Base-by-base conservation (phyloP, 64 coral and sea anemone genomes). In the Pocillopora verrucosa region DNA sequence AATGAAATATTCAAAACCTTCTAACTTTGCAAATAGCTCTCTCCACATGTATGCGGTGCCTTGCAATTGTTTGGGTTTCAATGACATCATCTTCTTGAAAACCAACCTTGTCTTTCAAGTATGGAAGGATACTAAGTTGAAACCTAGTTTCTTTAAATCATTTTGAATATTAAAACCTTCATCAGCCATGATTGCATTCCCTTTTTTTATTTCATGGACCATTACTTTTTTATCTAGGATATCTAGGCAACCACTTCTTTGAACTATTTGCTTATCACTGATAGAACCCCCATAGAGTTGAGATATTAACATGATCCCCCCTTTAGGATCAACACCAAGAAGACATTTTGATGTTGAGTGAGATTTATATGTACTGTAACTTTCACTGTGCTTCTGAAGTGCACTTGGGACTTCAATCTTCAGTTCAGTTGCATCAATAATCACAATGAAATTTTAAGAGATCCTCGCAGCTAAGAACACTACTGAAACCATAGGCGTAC, bases 331-430 rank as follows among this genome's bases (percentile, higher is more conserved):
- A 83, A 89, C 74, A 56, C 92, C 92, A 60, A 94, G 56, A 5
- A 89, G 75, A 35, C 58, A 94, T 60, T 94, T 94, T 4, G 89
- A 70, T 78, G 87, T 94, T 16, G 87, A 89, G 38, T 89, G 92
- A 11, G 79, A 85, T 85, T 89, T 94, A 30, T 94, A 94, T 5
- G 70, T 85, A 61, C 87, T 89, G 58, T 89, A 94, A 58, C 60
- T 90, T 64, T 90, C 88, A 78, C 51, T 87, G 63, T 90, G 73
- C 51, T 90, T 89, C 22, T 87, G 88, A 16, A 94, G 64, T 38
- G 93, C 74, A 80, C 76, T 90, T 4, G 93, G 88, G 10, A 90
- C 76, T 87, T 87, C 88, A 72, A 94, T 87, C 74, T 94, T 94
- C 4, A 94, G 74, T 81, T 90, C 82, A 61, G 88, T 87, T 25